A percentile compares a stretch with the other conserved stretches of the same genome.
These are phyloP conservation scores for Sus scrofa DNA, from an alignment of 2,113 vertebrate species.

Conservation along the genomic window T2T-Sscrofa CM000821.6:60488501-60489000, in stretches of 20 bases:
- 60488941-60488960: not conserved
- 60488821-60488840: not conserved
- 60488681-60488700: not conserved
- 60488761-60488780: not conserved
- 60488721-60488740: not conserved
- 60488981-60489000: not conserved
- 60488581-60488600: not conserved
- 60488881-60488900: not conserved
- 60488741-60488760: not conserved
- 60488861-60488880: not conserved
- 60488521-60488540: not conserved
- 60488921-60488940: not conserved
- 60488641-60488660: not conserved
- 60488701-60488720: not conserved
- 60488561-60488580: not conserved
- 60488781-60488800: not conserved
- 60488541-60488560: slow-evolving; percentile 8
- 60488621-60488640: not conserved
- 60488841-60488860: not conserved
- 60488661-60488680: not conserved
- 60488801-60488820: not conserved
- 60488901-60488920: not conserved
- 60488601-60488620: not conserved
- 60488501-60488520: slow-evolving; percentile 47
- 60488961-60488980: not conserved